Evolutionary conservation across 2,888 invertebrate species (phyloP).

Genomic region (Tipula helvola): DNA sequence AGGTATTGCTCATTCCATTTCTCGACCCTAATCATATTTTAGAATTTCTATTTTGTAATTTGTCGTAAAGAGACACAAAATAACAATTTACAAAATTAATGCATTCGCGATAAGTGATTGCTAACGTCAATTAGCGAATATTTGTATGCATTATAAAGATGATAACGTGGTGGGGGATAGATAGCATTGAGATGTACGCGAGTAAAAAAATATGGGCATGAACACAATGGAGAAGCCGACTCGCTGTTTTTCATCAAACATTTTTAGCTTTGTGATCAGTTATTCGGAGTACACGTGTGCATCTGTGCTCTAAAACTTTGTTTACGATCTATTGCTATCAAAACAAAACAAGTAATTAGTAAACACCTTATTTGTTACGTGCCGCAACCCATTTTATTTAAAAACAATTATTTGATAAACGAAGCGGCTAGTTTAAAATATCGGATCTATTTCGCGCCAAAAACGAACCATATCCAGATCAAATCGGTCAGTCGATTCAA

Average conservation of each 20-base stretch:
- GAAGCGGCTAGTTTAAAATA: neutral
- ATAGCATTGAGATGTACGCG: neutral
- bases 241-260: neutral
- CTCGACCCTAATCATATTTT: neutral
- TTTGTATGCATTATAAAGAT: neutral
- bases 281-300: neutral
- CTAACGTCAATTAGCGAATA: neutral
- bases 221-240: neutral
- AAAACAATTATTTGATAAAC: neutral
- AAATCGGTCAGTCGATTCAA: neutral
- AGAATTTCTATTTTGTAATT: neutral
- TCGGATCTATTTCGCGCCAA: slow-evolving; percentile 22
- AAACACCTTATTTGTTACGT: too few relatives aligned
- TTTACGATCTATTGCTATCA: neutral
- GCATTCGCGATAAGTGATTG: neutral
- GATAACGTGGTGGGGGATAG: neutral
- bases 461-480: slow-evolving; percentile 22
- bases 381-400: neutral
- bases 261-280: neutral
- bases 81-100: neutral
- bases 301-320: neutral
- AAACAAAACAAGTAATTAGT: too few relatives aligned
- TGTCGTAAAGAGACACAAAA: neutral
- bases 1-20: neutral
- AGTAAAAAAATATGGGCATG: neutral